Evolutionary conservation across 2,797 vertebrate genomes (phyloP), one percentile per base, ranked within the genome.

Genomic region (Pseudochromis fuscus): DNA sequence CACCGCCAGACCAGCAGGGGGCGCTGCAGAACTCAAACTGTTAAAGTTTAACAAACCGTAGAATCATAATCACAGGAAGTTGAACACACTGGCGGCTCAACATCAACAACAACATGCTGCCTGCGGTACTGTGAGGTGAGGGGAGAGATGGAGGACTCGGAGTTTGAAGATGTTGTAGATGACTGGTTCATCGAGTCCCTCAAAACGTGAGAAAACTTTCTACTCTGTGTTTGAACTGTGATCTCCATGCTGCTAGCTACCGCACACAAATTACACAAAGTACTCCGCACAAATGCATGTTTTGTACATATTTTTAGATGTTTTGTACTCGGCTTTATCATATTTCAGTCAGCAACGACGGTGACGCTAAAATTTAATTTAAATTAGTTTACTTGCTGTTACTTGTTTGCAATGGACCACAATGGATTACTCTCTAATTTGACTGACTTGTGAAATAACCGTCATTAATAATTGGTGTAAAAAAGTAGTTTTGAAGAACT

Each of bases 141-240:
- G 38, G 19, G 24, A 51, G 65, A 33, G 3, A 87, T 82, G 82
- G 84, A 86, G 0, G 84, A 77, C 0, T 1, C 27, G 0, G 77
- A 87, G 4, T 65, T 46, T 25, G 90, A 91, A 5, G 92, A 93
- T 50, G 8, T 75, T n/a, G 60, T 92, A 24, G 94, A 95, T 1
- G 91, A 94, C 21, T 95, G 94, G 94, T 92, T 94, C 24, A 90
- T 95, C 23, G 90, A 94, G 48, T 93, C 94, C 1, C 69, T 94
- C 33, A 91, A 86, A 75, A 84, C 82, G 94, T 95, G 75, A 94
- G 93, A 7, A 24, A 19, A 33, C 2, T 28, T 19, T 23, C 33
- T 23, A 9, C 1, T 45, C 1, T n/a, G 37, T 11, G 4, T 44
- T 46, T 16, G 2, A 25, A 46, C 0, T 0, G 48, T 25, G 3